A percentile compares a stretch with the other conserved stretches of the same genome.
phyloP scores from a whole-genome alignment of 1,140 invertebrate genomes.

The Zophobas atratus region DNA sequence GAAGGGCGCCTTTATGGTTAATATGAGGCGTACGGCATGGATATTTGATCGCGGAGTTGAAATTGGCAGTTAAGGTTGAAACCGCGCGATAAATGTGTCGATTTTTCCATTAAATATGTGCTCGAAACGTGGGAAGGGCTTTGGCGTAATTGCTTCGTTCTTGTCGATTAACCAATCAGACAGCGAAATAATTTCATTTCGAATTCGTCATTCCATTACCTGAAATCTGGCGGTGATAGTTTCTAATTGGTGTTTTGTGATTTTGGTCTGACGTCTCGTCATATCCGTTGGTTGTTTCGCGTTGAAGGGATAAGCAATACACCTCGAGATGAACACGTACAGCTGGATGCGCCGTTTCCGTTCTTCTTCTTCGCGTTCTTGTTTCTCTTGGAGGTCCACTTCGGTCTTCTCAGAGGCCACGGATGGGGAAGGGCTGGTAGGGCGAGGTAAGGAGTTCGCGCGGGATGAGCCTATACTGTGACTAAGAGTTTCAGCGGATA shows the following conservation, averaged over 20 bases:
- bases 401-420: conserved; percentile 85
- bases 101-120: conserved; percentile 32
- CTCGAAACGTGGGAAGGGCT: conserved; percentile 10
- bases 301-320: conserved; percentile 99
- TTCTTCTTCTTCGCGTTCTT: conserved; percentile 93
- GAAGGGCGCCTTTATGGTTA: conserved; percentile 20
- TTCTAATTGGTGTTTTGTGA: conserved; percentile 96
- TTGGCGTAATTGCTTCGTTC: conserved; percentile 18
- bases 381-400: conserved; percentile 81
- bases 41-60: conserved; percentile 22
- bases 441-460: conserved; percentile 80
- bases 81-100: conserved; percentile 17
- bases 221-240: conserved; percentile 96
- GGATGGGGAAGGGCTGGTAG: conserved; percentile 87
- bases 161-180: conserved; percentile 35
- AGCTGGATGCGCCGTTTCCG: conserved; percentile 94
- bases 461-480: conserved; percentile 69
- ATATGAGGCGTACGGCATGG: conserved; percentile 12
- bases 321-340: conserved; percentile 98
- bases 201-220: conserved; percentile 70
- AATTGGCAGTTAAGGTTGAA: conserved; percentile 30
- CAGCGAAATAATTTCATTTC: conserved; percentile 33
- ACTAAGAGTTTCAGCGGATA: conserved; percentile 76
- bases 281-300: conserved; percentile 99
- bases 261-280: conserved; percentile 93